Percentiles rank a stretch among this genome's conserved stretches.
phyloP scores from a whole-genome alignment of 2,113 vertebrate species.

The Daubentonia madagascariensis region DNA sequence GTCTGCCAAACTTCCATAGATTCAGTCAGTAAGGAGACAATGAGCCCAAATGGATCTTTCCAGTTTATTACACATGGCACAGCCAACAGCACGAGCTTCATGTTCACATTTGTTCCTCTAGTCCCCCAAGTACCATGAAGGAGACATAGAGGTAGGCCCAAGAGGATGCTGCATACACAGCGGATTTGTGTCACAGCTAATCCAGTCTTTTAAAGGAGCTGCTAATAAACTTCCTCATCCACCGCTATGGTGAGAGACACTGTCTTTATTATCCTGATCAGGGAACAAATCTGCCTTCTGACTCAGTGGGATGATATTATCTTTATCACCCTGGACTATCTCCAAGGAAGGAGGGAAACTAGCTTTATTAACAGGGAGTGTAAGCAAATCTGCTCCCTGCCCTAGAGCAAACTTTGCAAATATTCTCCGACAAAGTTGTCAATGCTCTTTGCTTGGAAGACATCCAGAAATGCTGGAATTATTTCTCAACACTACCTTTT shows the following conservation, averaged over 20 bases:
- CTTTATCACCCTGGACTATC: neutral
- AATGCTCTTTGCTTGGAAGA: neutral
- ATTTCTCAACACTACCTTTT: neutral
- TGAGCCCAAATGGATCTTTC: neutral
- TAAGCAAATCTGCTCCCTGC: neutral
- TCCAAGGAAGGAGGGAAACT: neutral
- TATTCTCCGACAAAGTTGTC: neutral
- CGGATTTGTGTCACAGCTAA: neutral
- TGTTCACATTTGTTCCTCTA: neutral
- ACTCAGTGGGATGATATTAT: neutral
- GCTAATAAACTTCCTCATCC: neutral
- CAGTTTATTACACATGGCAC: neutral
- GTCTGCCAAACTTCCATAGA: neutral
- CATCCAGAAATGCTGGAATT: neutral
- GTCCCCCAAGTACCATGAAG: neutral
- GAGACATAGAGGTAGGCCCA: neutral
- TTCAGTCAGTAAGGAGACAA: neutral
- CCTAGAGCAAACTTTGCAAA: neutral
- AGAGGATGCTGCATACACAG: neutral
- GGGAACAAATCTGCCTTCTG: conserved; percentile 31
- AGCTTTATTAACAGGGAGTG: neutral
- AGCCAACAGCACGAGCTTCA: neutral
- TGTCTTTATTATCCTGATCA: neutral
- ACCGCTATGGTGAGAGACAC: neutral
- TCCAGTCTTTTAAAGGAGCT: neutral